Evolutionary conservation across 1,140 invertebrate species (phyloP).

Genomic region (Scaptomyza pallida): DNA sequence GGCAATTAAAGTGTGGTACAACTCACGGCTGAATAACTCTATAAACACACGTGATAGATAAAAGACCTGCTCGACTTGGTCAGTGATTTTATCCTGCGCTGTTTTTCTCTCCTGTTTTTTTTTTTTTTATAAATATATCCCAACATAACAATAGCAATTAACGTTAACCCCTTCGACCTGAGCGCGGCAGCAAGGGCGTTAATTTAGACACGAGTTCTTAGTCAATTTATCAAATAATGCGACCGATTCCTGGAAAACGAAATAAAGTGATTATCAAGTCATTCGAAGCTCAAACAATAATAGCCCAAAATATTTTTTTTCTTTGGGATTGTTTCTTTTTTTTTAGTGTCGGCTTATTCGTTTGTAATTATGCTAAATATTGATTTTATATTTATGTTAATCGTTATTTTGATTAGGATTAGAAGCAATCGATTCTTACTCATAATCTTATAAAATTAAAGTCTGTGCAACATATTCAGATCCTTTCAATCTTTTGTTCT

Average conservation of each 20-base stretch:
- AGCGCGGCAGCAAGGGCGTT: conserved; percentile 60
- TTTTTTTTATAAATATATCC: background rate
- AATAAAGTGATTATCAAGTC: conserved; percentile 64
- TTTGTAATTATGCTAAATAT: conserved; percentile 73
- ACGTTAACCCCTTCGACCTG: conserved; percentile 72
- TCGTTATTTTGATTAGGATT: no score
- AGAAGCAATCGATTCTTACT: no score
- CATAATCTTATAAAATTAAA: no score
- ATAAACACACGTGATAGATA: conserved; percentile 68
- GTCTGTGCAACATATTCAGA: background rate
- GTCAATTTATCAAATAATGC: conserved; percentile 78
- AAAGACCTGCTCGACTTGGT: conserved; percentile 5
- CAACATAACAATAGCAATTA: conserved; percentile 55
- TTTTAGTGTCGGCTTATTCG: conserved; percentile 24
- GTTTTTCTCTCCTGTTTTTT: conserved; percentile 9
- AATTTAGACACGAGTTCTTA: conserved; percentile 76
- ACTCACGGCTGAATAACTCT: conserved; percentile 61
- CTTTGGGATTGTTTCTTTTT: conserved; percentile 28
- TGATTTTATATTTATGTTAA: conserved; percentile 20
- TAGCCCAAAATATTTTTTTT: conserved; percentile 21
- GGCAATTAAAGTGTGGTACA: conserved; percentile 74
- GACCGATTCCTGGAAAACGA: conserved; percentile 63
- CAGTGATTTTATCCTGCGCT: conserved; percentile 29
- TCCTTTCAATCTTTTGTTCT: conserved; percentile 23
- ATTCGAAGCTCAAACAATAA: conserved; percentile 5